A percentile compares a stretch with the other conserved stretches of the same genome.
phyloP scores from a whole-genome alignment of 2,113 vertebrate species.

The Agapornis roseicollis region DNA sequence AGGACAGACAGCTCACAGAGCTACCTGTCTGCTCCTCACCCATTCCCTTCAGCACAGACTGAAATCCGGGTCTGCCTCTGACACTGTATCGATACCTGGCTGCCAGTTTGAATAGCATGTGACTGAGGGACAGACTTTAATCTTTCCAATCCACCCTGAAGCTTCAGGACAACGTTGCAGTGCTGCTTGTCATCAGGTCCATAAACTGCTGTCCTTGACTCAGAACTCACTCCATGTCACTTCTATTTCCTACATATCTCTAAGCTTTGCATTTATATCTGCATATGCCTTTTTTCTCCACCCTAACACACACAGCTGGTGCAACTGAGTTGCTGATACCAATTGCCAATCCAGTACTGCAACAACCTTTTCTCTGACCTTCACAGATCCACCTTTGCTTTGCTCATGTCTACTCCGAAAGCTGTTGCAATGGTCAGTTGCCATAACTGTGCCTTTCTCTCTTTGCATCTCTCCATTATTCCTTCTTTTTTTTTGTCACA shows the following conservation, averaged over 20 bases:
- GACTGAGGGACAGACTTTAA: background rate
- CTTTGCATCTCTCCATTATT: background rate
- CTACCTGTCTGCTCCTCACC: background rate
- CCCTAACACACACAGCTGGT: background rate
- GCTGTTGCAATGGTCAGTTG: background rate
- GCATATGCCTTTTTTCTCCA: background rate
- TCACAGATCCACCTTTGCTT: background rate
- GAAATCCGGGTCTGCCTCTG: background rate
- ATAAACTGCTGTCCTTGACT: background rate
- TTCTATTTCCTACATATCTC: background rate
- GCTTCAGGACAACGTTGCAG: background rate
- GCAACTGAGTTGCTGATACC: background rate
- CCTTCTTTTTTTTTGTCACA: background rate
- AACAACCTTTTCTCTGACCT: background rate
- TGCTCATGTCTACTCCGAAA: background rate
- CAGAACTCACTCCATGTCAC: background rate
- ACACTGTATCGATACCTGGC: background rate
- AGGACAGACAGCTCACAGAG: background rate
- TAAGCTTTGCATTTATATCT: background rate
- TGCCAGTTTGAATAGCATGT: background rate
- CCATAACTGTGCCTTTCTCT: background rate
- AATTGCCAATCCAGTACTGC: background rate
- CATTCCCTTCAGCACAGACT: background rate
- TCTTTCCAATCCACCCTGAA: background rate
- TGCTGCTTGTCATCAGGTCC: background rate